Conservation (phyloP, 2,797 vertebrate genomes). For the Eulemur albifrons region DNA sequence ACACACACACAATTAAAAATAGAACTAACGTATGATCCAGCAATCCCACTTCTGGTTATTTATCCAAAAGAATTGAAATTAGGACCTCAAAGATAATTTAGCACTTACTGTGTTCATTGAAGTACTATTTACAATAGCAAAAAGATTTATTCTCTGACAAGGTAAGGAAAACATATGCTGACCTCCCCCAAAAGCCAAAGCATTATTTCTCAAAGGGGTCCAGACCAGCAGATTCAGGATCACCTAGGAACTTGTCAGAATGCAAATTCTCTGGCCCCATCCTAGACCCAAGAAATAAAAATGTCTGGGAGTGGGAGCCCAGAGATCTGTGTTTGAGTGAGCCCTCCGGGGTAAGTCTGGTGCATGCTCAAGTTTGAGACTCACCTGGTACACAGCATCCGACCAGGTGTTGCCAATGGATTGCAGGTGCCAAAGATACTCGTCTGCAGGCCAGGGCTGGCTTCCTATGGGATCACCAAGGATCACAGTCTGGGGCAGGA, state of each 20-base stretch:
- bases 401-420: too few relatives aligned
- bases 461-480: background rate
- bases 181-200: background rate
- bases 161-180: background rate
- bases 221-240: background rate
- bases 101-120: background rate
- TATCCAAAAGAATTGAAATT: background rate
- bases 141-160: background rate
- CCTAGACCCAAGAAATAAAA: background rate
- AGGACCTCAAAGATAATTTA: background rate
- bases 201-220: background rate
- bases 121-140: background rate
- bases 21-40: background rate
- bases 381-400: background rate
- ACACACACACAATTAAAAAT: background rate
- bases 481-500: background rate
- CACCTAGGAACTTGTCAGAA: background rate
- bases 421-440: too few relatives aligned
- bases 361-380: background rate
- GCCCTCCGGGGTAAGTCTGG: background rate
- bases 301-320: background rate
- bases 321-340: background rate
- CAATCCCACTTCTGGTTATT: background rate
- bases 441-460: background rate
- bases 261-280: background rate